Evolutionary conservation across 2,888 invertebrate genomes (phyloP).

Genomic region (Acanthopleura granulata): DNA sequence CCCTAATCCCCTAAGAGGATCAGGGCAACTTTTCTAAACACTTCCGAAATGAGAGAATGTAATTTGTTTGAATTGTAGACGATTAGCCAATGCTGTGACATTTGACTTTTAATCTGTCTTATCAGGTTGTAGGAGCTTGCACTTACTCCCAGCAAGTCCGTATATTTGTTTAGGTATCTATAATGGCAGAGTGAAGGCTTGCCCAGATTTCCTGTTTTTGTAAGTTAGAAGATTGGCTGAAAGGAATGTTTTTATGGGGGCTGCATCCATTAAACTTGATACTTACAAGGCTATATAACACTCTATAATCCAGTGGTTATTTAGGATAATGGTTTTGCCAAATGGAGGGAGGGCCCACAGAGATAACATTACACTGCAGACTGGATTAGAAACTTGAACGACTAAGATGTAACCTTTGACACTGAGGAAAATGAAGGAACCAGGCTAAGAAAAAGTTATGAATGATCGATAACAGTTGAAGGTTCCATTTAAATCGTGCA

Average conservation of each 20-base stretch:
- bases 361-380: too few relatives aligned
- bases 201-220: not conserved
- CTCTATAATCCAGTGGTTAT: not conserved
- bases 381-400: too few relatives aligned
- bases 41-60: not conserved
- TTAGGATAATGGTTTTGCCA: not conserved
- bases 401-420: too few relatives aligned
- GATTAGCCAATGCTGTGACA: slow-evolving; percentile 2
- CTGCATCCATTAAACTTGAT: not conserved
- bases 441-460: too few relatives aligned
- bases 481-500: too few relatives aligned
- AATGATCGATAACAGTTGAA: too few relatives aligned
- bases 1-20: slow-evolving; percentile 15
- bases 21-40: slow-evolving; percentile 9
- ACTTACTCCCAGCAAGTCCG: not conserved
- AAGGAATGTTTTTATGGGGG: not conserved
- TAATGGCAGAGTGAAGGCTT: not conserved
- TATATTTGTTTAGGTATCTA: slow-evolving; percentile 5
- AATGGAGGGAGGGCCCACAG: not conserved
- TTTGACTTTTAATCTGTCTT: slow-evolving; percentile 7
- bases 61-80: slow-evolving; percentile 14
- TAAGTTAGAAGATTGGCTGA: slow-evolving; percentile 1
- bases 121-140: not conserved
- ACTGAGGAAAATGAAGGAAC: too few relatives aligned
- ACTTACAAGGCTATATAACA: not conserved